Evolutionary conservation across 53 echinoderm and acorn worm genomes (phyloP).

Genomic region (Actinopyga echinites): DNA sequence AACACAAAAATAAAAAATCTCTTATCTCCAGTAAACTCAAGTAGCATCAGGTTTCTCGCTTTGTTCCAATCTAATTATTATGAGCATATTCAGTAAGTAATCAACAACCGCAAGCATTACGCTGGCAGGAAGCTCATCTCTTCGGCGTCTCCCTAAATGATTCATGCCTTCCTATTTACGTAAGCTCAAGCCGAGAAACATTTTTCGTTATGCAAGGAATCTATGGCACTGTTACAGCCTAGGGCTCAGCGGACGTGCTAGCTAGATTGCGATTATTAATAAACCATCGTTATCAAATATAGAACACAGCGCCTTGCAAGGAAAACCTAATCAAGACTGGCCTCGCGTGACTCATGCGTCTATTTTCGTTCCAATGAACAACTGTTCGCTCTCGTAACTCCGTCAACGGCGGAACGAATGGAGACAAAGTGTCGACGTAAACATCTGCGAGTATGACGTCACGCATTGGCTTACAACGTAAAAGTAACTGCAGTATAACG

Average conservation of each 20-base stretch:
- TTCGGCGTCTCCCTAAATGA: too few relatives aligned
- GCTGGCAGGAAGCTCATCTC: neutral
- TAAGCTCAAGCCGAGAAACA: neutral
- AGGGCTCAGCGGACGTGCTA: neutral
- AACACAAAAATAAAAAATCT: too few relatives aligned
- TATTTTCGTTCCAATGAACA: neutral
- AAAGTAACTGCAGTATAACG: too few relatives aligned
- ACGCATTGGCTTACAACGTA: too few relatives aligned
- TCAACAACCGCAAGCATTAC: neutral
- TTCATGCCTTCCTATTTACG: neutral
- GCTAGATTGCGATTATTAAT: neutral
- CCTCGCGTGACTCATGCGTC: neutral
- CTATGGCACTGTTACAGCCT: slow-evolving; percentile 3
- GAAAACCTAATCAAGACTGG: neutral
- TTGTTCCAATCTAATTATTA: neutral
- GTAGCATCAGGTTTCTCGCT: neutral
- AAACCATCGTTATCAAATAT: slow-evolving; percentile 18
- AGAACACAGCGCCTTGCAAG: slow-evolving; percentile 20
- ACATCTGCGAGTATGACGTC: too few relatives aligned
- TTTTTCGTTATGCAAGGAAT: slow-evolving; percentile 13
- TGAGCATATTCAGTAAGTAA: neutral
- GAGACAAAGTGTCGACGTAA: too few relatives aligned
- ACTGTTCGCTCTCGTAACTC: too few relatives aligned
- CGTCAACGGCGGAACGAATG: too few relatives aligned
- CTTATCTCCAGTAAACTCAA: too few relatives aligned